Conservation (phyloP, 1,140 invertebrate genomes). For the Rhopalosiphum padi region DNA sequence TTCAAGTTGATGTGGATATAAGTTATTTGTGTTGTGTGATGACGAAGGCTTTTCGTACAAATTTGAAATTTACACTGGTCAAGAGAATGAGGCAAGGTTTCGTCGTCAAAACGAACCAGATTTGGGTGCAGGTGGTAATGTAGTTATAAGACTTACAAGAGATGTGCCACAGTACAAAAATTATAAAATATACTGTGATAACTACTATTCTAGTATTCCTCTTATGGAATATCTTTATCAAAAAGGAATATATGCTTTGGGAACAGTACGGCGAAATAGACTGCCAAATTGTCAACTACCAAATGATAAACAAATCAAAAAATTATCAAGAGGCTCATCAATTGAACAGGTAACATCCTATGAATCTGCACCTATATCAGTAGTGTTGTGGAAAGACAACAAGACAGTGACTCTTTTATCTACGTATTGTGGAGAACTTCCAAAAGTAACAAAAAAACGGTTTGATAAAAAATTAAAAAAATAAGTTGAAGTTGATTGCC, state of each 20-base stretch:
- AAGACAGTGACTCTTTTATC: constrained; percentile 26
- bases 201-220: constrained; percentile 13
- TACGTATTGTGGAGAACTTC: neutral
- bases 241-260: constrained; percentile 19
- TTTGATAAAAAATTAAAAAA: constrained; percentile 29
- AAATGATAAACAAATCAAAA: constrained; percentile 18
- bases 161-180: neutral
- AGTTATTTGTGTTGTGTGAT: constrained; percentile 61
- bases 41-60: constrained; percentile 61
- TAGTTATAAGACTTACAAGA: constrained; percentile 41
- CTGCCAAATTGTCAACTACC: constrained; percentile 27
- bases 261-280: constrained; percentile 8
- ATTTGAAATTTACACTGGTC: constrained; percentile 62
- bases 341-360: neutral
- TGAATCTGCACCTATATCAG: neutral
- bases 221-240: neutral
- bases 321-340: constrained; percentile 24
- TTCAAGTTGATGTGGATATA: constrained; percentile 41
- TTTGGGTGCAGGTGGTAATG: constrained; percentile 27
- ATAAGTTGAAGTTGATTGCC: constrained; percentile 56
- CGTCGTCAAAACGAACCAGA: neutral
- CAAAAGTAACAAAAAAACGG: neutral
- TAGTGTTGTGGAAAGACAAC: constrained; percentile 29
- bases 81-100: constrained; percentile 58
- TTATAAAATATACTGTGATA: constrained; percentile 24